These are phyloP conservation scores for Plectrocnemia conspersa DNA, from an alignment of 1,140 invertebrate genomes.

Conservation along the genomic window DNA sequence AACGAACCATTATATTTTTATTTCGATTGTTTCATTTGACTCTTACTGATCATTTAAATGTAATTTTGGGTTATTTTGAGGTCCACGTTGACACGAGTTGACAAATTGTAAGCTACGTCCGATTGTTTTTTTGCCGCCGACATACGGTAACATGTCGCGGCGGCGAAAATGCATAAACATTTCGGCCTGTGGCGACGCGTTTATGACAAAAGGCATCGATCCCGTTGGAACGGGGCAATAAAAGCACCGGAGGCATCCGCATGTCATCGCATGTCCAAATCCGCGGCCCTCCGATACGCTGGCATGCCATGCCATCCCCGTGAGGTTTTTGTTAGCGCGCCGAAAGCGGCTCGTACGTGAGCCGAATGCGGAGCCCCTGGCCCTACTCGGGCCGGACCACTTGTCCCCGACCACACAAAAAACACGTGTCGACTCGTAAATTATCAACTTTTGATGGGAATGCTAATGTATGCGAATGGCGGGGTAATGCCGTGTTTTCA, in stretches of 20 bases:
- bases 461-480: constrained; percentile 29
- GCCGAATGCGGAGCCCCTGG: constrained; percentile 14
- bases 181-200: background rate
- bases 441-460: constrained; percentile 33
- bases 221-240: constrained; percentile 24
- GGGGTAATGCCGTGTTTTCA: constrained; percentile 13
- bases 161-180: background rate
- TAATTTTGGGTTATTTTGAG: too few species aligned
- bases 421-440: constrained; percentile 36
- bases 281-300: constrained; percentile 11
- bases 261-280: constrained; percentile 29
- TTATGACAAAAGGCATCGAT: background rate
- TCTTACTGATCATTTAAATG: too few species aligned
- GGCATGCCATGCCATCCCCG: constrained; percentile 20
- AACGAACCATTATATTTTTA: too few species aligned
- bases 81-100: too few species aligned
- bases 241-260: constrained; percentile 17
- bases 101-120: too few species aligned
- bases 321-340: constrained; percentile 8
- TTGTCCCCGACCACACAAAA: constrained; percentile 21
- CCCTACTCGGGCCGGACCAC: constrained; percentile 17
- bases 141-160: too few species aligned
- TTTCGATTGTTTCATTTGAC: too few species aligned
- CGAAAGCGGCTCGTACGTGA: constrained; percentile 27
- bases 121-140: too few species aligned